Evolutionary conservation across 2,888 invertebrate genomes (phyloP).

Genomic region (Drosophila anceps): DNA sequence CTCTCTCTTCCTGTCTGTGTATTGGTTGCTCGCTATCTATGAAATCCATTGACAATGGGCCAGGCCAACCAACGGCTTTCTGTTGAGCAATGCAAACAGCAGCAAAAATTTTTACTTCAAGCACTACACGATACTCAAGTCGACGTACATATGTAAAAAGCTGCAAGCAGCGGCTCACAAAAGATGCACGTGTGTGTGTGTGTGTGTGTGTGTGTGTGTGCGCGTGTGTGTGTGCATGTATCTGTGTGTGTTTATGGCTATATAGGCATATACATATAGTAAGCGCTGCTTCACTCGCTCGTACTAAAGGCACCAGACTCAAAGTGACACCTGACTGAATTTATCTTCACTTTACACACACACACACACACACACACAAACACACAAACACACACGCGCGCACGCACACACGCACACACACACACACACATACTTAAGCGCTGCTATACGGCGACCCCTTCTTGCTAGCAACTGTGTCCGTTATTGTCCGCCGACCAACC

Average conservation of each 20-base stretch:
- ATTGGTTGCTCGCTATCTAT: conserved; percentile 63
- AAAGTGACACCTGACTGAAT: conserved; percentile 63
- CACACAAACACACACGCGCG: conserved; percentile 31
- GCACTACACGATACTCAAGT: conserved; percentile 40
- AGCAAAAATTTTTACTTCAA: conserved; percentile 28
- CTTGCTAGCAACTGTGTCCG: conserved; percentile 4
- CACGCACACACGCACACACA: conserved; percentile 25
- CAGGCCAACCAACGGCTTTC: conserved; percentile 58
- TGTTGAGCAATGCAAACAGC: conserved; percentile 59
- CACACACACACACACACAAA: conserved; percentile 27
- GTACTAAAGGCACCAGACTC: conserved; percentile 28
- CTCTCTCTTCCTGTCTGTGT: neutral
- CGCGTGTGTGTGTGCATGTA: neutral
- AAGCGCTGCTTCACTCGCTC: conserved; percentile 66
- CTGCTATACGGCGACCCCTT: conserved; percentile 37
- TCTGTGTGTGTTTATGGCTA: neutral
- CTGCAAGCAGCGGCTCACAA: conserved; percentile 65
- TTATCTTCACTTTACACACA: conserved; percentile 54
- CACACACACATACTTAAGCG: conserved; percentile 39
- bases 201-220: neutral
- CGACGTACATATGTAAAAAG: conserved; percentile 27
- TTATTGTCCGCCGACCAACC: neutral
- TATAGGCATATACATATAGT: conserved; percentile 26
- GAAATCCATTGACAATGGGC: conserved; percentile 70
- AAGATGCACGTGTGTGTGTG: conserved; percentile 55